Conservation (phyloP, 2,888 invertebrate genomes). For the Lasioglossum oenotherae region DNA sequence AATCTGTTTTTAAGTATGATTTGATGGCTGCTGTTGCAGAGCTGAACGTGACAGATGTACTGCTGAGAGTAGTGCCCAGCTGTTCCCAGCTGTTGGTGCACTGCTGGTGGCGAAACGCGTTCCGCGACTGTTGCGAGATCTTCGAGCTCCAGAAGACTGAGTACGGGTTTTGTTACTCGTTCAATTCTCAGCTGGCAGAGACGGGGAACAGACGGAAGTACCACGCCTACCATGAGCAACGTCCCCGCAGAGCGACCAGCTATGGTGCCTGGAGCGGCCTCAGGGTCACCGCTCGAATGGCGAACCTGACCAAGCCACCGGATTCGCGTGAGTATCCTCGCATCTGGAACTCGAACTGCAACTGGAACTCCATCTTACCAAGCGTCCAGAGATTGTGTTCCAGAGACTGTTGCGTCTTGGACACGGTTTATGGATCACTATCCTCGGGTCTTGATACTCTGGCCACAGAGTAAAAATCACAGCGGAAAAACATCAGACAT, state of each 20-base stretch:
- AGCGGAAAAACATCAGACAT: neutral
- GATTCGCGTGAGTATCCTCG: constrained; percentile 62
- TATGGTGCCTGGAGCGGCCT: constrained; percentile 78
- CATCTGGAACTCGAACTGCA: neutral
- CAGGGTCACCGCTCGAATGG: constrained; percentile 70
- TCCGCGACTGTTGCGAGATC: constrained; percentile 83
- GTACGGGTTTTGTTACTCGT: constrained; percentile 84
- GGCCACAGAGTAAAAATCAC: too few species aligned
- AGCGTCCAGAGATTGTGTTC: neutral
- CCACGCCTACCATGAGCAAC: constrained; percentile 45
- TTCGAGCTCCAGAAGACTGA: constrained; percentile 84
- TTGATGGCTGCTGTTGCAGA: constrained; percentile 4
- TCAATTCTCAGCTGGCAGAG: constrained; percentile 81
- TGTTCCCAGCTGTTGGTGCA: constrained; percentile 83
- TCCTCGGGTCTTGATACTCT: neutral
- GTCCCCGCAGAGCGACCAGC: constrained; percentile 73
- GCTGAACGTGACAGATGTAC: constrained; percentile 57
- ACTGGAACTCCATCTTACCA: neutral
- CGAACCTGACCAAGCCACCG: constrained; percentile 69
- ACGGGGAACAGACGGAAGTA: constrained; percentile 57
- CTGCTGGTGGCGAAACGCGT: constrained; percentile 83
- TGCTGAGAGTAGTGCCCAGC: constrained; percentile 50
- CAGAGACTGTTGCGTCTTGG: neutral
- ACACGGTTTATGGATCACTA: neutral
- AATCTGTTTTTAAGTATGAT: neutral